These are phyloP conservation scores for Macropis europaea DNA, from an alignment of 2,888 invertebrate species.

Conservation along the genomic window DNA sequence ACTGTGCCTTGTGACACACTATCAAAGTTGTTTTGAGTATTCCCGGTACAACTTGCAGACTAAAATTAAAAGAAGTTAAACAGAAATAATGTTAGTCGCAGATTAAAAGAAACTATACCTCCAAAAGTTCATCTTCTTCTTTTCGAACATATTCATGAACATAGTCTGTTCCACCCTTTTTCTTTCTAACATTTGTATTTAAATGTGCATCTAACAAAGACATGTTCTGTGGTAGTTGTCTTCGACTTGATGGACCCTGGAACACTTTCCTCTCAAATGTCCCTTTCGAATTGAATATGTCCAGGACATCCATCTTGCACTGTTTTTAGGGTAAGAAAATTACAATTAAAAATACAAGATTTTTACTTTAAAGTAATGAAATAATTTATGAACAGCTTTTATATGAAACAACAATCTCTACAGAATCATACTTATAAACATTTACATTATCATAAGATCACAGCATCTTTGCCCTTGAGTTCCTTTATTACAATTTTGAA, in stretches of 20 bases:
- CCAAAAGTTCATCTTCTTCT: slow-evolving; percentile 68
- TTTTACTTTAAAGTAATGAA: too few species aligned
- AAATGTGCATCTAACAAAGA: slow-evolving; percentile 9
- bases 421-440: too few species aligned
- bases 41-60: not conserved
- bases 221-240: not conserved
- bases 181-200: not conserved
- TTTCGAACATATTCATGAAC: slow-evolving; percentile 68
- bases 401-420: not conserved
- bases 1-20: slow-evolving; percentile 70
- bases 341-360: too few species aligned
- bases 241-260: slow-evolving; percentile 14
- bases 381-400: too few species aligned
- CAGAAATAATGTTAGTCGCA: not conserved
- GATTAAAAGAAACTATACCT: slow-evolving; percentile 55
- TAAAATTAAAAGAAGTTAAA: slow-evolving; percentile 11
- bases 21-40: slow-evolving; percentile 53
- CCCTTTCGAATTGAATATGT: slow-evolving; percentile 51
- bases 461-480: too few species aligned
- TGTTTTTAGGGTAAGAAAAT: too few species aligned
- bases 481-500: too few species aligned
- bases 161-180: slow-evolving; percentile 68
- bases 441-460: too few species aligned
- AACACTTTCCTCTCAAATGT: slow-evolving; percentile 16
- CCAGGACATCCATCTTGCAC: slow-evolving; percentile 58